A percentile compares a stretch with the other conserved stretches of the same genome.
These are phyloP conservation scores for Coregonus suidteri DNA, from an alignment of 2,797 vertebrate genomes.

Conservation along the genomic window DNA sequence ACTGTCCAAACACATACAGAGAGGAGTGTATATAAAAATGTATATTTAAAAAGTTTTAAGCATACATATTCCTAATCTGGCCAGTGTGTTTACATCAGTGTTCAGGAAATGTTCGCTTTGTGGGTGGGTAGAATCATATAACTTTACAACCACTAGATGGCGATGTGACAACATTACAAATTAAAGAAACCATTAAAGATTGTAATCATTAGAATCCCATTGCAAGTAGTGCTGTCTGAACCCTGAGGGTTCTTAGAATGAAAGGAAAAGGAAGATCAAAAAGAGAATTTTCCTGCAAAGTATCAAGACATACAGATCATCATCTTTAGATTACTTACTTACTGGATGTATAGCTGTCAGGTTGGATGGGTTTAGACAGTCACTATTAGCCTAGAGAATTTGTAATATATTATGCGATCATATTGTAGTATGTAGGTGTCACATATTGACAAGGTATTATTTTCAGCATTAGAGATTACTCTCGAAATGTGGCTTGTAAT, in stretches of 20 bases:
- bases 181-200: background rate
- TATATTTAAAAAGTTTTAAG: constrained; percentile 1
- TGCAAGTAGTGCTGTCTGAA: background rate
- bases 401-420: background rate
- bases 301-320: background rate
- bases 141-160: constrained; percentile 62
- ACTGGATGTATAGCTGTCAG: background rate
- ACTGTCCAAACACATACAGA: too few species aligned
- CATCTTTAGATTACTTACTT: background rate
- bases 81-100: background rate
- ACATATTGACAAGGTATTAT: background rate
- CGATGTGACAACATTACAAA: constrained; percentile 34
- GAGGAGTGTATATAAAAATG: background rate
- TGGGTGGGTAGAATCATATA: background rate
- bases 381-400: background rate
- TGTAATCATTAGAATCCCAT: background rate
- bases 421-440: background rate
- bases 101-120: background rate
- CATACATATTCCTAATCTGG: background rate
- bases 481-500: too few species aligned
- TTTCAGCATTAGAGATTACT: background rate
- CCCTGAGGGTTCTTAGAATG: background rate
- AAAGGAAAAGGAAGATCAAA: background rate
- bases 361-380: background rate
- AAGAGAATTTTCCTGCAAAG: background rate